phyloP scores from a whole-genome alignment of 2,797 vertebrate species.

The Oophaga sylvatica region DNA sequence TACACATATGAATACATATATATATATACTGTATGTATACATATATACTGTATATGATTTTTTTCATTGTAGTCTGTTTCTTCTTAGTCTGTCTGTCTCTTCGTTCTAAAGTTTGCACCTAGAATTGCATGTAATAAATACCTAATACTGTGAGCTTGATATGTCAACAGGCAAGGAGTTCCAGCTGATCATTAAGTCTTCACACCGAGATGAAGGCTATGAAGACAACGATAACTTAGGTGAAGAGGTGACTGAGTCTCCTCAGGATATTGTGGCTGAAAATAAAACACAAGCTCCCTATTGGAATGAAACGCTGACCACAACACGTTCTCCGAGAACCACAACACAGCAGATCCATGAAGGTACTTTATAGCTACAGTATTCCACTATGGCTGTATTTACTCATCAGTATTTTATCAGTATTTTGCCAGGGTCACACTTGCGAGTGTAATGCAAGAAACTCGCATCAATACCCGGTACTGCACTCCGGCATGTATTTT shows the following conservation, averaged over 20 bases:
- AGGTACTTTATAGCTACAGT: slow-evolving; percentile 15
- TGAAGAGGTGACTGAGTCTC: slow-evolving; percentile 8
- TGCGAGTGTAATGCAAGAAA: too few relatives aligned
- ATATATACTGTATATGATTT: too few relatives aligned
- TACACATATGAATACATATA: too few relatives aligned
- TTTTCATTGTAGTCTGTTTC: background rate
- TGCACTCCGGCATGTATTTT: too few relatives aligned
- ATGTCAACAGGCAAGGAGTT: slow-evolving; percentile 44
- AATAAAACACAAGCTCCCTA: slow-evolving; percentile 3
- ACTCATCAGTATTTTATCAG: too few relatives aligned
- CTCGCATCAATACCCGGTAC: too few relatives aligned
- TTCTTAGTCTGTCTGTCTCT: background rate
- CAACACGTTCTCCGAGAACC: slow-evolving; percentile 30
- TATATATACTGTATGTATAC: too few relatives aligned
- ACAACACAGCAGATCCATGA: background rate
- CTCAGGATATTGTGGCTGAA: background rate
- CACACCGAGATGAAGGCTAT: slow-evolving; percentile 55
- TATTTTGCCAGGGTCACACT: too few relatives aligned
- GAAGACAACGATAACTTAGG: slow-evolving; percentile 19
- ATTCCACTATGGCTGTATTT: too few relatives aligned
- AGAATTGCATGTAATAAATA: background rate
- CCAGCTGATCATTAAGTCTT: slow-evolving; percentile 47
- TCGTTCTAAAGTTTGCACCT: background rate
- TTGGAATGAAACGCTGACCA: slow-evolving; percentile 18
- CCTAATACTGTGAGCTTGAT: background rate